Conservation (phyloP, 2,113 vertebrate species). For the Corapipo altera region DNA sequence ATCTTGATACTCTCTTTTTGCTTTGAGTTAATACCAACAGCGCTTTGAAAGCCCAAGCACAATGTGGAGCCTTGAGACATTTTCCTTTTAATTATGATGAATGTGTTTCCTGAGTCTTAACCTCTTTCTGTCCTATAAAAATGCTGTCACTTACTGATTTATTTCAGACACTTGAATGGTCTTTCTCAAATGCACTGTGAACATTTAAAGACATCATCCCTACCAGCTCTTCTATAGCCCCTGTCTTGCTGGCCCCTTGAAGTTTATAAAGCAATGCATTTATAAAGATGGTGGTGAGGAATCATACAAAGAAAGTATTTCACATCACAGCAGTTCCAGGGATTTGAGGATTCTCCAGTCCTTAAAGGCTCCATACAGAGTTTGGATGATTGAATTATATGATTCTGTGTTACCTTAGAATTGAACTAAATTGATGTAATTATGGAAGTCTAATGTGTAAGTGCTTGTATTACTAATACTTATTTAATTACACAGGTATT, state of each 20-base stretch:
- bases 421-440: not conserved
- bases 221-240: not conserved
- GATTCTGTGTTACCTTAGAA: not conserved
- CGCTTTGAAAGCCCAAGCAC: not conserved
- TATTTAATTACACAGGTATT: not conserved
- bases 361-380: not conserved
- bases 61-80: not conserved
- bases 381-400: not conserved
- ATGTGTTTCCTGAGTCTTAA: not conserved
- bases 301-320: not conserved
- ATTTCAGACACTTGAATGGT: not conserved
- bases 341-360: not conserved
- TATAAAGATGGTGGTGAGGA: not conserved
- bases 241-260: not conserved
- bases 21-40: not conserved
- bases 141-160: not conserved
- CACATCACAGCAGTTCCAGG: not conserved
- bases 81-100: not conserved
- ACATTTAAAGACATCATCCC: not conserved
- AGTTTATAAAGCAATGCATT: not conserved
- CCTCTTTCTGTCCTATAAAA: not conserved
- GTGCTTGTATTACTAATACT: not conserved
- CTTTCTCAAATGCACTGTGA: not conserved
- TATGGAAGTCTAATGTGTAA: not conserved
- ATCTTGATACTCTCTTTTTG: rapidly evolving